These are phyloP conservation scores for Adela reaumurella DNA, from an alignment of 2,888 invertebrate species.

Conservation along the genomic window DNA sequence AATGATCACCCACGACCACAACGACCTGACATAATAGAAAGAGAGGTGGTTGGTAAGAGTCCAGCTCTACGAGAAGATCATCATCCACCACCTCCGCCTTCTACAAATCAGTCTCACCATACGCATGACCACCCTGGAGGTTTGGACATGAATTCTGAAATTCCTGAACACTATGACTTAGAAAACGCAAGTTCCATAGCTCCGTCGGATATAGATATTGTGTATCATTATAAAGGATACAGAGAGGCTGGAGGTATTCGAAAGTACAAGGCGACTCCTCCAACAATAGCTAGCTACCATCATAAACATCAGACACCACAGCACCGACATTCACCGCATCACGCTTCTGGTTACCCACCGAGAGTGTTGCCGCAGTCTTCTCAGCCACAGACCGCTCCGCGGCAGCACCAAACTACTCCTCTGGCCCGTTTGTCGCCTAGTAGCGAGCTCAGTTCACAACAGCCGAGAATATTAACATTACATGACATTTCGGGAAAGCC, in stretches of 20 bases:
- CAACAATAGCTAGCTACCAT: slow-evolving; percentile 71
- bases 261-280: slow-evolving; percentile 85
- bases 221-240: slow-evolving; percentile 94
- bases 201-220: slow-evolving; percentile 95
- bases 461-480: slow-evolving; percentile 86
- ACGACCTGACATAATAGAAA: slow-evolving; percentile 89
- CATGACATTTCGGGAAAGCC: slow-evolving; percentile 94
- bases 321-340: slow-evolving; percentile 75
- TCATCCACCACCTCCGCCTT: slow-evolving; percentile 75
- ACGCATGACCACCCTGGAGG: slow-evolving; percentile 69
- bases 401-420: slow-evolving; percentile 86
- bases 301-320: slow-evolving; percentile 74
- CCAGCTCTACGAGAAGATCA: slow-evolving; percentile 76
- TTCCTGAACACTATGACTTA: slow-evolving; percentile 91
- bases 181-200: slow-evolving; percentile 98
- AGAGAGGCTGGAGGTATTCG: slow-evolving; percentile 79
- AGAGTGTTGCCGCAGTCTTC: slow-evolving; percentile 67
- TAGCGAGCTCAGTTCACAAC: slow-evolving; percentile 86
- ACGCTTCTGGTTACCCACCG: slow-evolving; percentile 71
- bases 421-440: slow-evolving; percentile 87
- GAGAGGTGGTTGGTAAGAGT: slow-evolving; percentile 82
- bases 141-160: slow-evolving; percentile 73
- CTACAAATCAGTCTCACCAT: slow-evolving; percentile 67
- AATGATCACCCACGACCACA: slow-evolving; percentile 74
- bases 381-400: slow-evolving; percentile 63